Evolutionary conservation across 2,888 invertebrate species (phyloP), one percentile per base, ranked within the genome.

Genomic region (Micropterix aruncella): DNA sequence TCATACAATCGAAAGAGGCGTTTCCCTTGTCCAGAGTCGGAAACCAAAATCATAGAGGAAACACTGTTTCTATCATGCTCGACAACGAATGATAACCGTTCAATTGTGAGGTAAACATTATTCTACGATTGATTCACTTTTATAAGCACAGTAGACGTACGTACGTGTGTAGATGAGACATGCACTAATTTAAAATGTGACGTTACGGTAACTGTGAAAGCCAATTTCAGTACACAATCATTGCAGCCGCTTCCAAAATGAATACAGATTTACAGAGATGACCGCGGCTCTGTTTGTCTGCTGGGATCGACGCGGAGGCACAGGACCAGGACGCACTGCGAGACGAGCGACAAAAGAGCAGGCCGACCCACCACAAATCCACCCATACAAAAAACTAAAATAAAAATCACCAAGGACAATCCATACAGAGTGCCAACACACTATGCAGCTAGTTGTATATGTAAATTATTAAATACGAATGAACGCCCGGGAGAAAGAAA

Each of bases 401-500:
- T 27, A 27, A 7, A 27, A 27, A 27, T 27, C 27, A 27, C 27
- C 27, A 27, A 27, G 18, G 18, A 40, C 40, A 40, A 18, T 12
- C 40, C 5, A 18, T 18, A 40, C 40, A 40, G 4, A 16, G 18
- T 46, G 47, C 46, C 47, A 46, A 47, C 45, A 48, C 49, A 48
- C 44, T 47, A 48, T 44, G 46, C 46, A 50, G 44, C 41, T 48
- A 49, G 37, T 19, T 44, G 45, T 44, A 37, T 49, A 50, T 48
- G 47, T 44, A 47, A 44, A 50, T 48, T 42, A 14, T 41, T 50
- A 48, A 48, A 50, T 44, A 44, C 44, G 46, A 45, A 46, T 44
- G 39, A 49, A 47, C 47, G 48, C 50, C 47, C 48, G 47, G 47
- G 45, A 50, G 48, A 49, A 41, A 42, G 45, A 47, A 48, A 51